Conservation (phyloP, 2,797 vertebrate genomes). For the Neosilurus mollespiculum region DNA sequence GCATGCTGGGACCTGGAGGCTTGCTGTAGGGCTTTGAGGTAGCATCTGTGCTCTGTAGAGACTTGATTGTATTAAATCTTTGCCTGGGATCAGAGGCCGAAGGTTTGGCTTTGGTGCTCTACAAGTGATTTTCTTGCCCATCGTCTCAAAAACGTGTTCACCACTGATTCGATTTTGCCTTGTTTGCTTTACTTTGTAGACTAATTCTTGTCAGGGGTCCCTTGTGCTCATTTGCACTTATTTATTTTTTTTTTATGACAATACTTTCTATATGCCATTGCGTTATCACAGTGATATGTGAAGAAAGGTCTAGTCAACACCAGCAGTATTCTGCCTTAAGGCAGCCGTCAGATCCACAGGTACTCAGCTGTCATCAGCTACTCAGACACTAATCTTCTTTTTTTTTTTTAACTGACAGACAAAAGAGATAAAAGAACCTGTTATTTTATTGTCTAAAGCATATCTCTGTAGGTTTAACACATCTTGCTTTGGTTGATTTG, state of each 20-base stretch:
- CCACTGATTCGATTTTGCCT: neutral
- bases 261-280: neutral
- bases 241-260: neutral
- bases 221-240: conserved; percentile 8
- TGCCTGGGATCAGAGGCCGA: conserved; percentile 22
- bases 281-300: neutral
- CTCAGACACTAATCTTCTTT: conserved; percentile 38
- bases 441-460: conserved; percentile 19
- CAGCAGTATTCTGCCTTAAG: conserved; percentile 1
- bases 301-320: conserved; percentile 14
- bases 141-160: neutral
- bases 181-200: neutral
- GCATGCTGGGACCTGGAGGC: conserved; percentile 40
- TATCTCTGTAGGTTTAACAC: conserved; percentile 12
- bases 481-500: neutral
- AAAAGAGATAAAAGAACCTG: conserved; percentile 30
- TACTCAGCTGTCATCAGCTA: conserved; percentile 32
- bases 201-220: conserved; percentile 8
- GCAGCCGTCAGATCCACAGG: conserved; percentile 18
- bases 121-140: conserved; percentile 13
- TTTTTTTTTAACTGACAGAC: conserved; percentile 18
- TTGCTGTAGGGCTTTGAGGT: conserved; percentile 32
- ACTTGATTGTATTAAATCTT: conserved; percentile 45
- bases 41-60: conserved; percentile 47
- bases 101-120: conserved; percentile 28